A percentile compares a stretch with the other conserved stretches of the same genome.
These are phyloP conservation scores for Aleiodes leptofemur DNA, from an alignment of 2,888 invertebrate species.

Conservation along the genomic window DNA sequence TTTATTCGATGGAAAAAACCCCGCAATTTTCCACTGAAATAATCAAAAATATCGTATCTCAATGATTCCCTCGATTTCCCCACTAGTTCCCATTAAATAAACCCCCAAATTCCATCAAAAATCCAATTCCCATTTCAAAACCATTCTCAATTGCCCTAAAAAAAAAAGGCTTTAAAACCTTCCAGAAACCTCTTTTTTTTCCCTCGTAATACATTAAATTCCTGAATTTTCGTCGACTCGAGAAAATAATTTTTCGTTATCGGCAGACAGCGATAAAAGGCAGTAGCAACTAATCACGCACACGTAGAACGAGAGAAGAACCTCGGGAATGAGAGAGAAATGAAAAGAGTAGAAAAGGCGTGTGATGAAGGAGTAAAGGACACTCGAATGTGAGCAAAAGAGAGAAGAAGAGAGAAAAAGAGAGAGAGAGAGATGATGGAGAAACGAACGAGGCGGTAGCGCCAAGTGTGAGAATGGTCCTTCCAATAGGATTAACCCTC, in stretches of 20 bases:
- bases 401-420: constrained; percentile 46
- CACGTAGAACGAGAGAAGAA: constrained; percentile 35
- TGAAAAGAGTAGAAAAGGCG: constrained; percentile 18
- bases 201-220: no score
- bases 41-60: no score
- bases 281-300: constrained; percentile 55
- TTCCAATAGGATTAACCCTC: constrained; percentile 74
- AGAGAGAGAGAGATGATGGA: constrained; percentile 48
- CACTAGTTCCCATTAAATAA: no score
- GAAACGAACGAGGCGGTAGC: constrained; percentile 49
- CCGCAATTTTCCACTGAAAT: no score
- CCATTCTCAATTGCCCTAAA: no score
- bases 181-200: not conserved
- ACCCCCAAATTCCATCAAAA: no score
- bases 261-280: constrained; percentile 49
- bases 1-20: no score
- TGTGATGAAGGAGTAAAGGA: constrained; percentile 16
- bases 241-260: constrained; percentile 63
- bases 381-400: constrained; percentile 42
- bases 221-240: constrained; percentile 29
- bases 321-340: constrained; percentile 31
- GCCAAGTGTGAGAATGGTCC: constrained; percentile 66
- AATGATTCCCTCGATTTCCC: no score
- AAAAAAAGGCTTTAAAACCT: no score
- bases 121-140: no score